Evolutionary conservation across 2,113 vertebrate genomes (phyloP).

Genomic region (Anoplopoma fimbria): DNA sequence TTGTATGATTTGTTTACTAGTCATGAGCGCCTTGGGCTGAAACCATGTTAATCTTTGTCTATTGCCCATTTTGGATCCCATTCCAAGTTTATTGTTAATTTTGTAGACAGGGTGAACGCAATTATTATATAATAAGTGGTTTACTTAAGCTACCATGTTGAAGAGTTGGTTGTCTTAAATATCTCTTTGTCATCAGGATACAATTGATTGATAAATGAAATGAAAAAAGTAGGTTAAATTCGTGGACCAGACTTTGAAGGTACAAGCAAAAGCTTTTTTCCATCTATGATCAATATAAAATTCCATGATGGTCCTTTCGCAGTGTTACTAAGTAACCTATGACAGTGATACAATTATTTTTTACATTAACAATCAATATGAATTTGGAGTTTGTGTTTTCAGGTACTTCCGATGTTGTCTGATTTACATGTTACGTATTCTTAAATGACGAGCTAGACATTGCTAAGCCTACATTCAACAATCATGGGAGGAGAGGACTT

Average conservation of each 20-base stretch:
- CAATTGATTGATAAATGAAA: not conserved
- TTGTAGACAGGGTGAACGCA: not conserved
- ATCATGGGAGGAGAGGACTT: no score
- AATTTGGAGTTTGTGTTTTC: no score
- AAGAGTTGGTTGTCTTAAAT: not conserved
- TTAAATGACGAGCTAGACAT: no score
- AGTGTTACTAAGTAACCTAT: no score
- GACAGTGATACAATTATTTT: no score
- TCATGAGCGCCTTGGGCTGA: conserved; percentile 23
- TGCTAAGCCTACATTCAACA: no score
- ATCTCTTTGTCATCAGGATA: not conserved
- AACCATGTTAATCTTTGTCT: conserved; percentile 37
- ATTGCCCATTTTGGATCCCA: conserved; percentile 29
- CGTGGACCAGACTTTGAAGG: no score
- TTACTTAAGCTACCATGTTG: not conserved
- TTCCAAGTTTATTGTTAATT: conserved; percentile 13
- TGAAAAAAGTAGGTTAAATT: not conserved
- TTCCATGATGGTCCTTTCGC: no score
- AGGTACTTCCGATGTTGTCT: not conserved
- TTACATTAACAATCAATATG: no score
- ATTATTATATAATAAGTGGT: not conserved
- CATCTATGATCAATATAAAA: no score
- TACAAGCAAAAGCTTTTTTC: no score
- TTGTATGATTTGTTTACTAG: conserved; percentile 47
- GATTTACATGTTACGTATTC: no score